Evolutionary conservation across 2,797 vertebrate species (phyloP).

Genomic region (Kryptopterus vitreolus): DNA sequence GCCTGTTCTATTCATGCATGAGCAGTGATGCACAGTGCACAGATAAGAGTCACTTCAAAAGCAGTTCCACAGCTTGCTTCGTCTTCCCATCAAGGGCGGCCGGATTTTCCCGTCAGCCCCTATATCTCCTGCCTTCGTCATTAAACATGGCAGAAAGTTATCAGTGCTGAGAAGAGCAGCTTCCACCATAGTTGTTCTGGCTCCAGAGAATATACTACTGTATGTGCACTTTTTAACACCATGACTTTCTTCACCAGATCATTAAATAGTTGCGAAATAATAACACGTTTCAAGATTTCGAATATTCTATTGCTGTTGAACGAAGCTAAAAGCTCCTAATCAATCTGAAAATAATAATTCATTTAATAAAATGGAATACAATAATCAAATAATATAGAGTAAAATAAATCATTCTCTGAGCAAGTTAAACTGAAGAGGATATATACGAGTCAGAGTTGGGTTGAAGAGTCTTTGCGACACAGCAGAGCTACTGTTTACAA

Average conservation of each 20-base stretch:
- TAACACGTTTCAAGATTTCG: too few species aligned
- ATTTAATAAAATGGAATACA: background rate
- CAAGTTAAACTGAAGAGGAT: background rate
- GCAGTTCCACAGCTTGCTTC: slow-evolving; percentile 7
- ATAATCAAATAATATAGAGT: background rate
- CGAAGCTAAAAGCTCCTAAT: background rate
- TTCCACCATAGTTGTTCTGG: slow-evolving; percentile 28
- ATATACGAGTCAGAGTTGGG: too few species aligned
- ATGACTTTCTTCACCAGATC: slow-evolving; percentile 25
- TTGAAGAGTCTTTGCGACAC: too few species aligned
- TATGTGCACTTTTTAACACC: slow-evolving; percentile 24
- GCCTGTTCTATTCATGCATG: background rate
- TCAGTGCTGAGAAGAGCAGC: slow-evolving; percentile 17
- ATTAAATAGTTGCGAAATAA: slow-evolving; percentile 6
- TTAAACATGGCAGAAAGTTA: slow-evolving; percentile 32
- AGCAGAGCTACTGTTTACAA: too few species aligned
- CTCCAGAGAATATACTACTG: slow-evolving; percentile 22
- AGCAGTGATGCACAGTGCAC: background rate
- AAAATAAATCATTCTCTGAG: background rate
- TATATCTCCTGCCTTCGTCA: slow-evolving; percentile 29
- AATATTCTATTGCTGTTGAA: too few species aligned
- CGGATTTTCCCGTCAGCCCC: slow-evolving; percentile 20
- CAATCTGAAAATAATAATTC: background rate
- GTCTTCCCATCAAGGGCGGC: background rate
- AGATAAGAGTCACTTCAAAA: slow-evolving; percentile 32